A percentile compares a stretch with the other conserved stretches of the same genome.
phyloP scores from a whole-genome alignment of 1,140 invertebrate species.

The Caligus rogercresseyi region DNA sequence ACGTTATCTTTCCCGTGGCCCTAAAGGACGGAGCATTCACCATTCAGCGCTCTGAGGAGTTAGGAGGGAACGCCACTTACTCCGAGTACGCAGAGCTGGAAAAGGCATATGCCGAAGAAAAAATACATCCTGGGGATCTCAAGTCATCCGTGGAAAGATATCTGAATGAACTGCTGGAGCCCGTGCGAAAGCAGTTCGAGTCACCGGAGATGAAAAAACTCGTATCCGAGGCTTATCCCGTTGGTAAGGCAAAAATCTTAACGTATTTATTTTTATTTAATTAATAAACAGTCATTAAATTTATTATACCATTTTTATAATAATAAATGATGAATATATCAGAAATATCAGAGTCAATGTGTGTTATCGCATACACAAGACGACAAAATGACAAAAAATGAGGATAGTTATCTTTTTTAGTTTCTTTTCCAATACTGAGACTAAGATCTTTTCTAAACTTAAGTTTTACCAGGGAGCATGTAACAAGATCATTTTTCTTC shows the following conservation, averaged over 20 bases:
- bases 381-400: no score
- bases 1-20: conserved; percentile 25
- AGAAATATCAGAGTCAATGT: no score
- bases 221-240: conserved; percentile 58
- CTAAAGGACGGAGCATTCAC: conserved; percentile 21
- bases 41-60: conserved; percentile 31
- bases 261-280: neutral
- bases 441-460: no score
- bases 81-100: conserved; percentile 56
- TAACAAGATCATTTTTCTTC: no score
- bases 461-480: no score
- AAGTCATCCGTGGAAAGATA: conserved; percentile 63
- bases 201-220: conserved; percentile 51
- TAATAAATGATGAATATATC: no score
- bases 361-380: no score
- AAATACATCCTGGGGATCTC: conserved; percentile 81
- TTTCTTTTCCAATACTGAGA: no score
- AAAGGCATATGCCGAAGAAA: conserved; percentile 50
- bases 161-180: conserved; percentile 70
- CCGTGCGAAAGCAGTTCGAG: conserved; percentile 72
- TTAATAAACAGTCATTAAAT: no score
- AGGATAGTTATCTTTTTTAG: no score
- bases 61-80: conserved; percentile 55
- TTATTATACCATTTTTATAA: no score
- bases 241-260: conserved; percentile 35